Conservation (phyloP, 2,888 invertebrate genomes). For the Laothoe populi region DNA sequence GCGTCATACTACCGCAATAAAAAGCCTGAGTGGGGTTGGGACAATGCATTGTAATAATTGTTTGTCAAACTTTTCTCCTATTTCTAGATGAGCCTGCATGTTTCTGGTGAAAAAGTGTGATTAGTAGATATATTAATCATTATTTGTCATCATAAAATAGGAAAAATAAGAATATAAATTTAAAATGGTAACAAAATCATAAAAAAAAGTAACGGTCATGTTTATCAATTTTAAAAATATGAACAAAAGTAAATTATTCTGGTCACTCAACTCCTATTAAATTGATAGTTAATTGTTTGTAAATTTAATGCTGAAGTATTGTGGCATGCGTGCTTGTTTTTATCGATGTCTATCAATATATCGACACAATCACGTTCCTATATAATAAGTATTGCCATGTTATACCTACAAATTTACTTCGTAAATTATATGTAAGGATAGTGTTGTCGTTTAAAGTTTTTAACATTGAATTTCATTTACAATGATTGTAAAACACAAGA, state of each 20-base stretch:
- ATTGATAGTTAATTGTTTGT: constrained; percentile 56
- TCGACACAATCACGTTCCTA: constrained; percentile 14
- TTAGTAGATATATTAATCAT: constrained; percentile 34
- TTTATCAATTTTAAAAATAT: constrained; percentile 30
- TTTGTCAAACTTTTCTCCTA: not conserved
- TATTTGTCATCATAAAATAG: constrained; percentile 39
- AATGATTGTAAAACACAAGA: constrained; percentile 23
- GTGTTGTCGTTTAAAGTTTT: constrained; percentile 2
- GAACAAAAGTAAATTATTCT: constrained; percentile 66
- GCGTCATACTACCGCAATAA: too few relatives aligned
- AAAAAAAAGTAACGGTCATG: not conserved
- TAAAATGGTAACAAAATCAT: constrained; percentile 10
- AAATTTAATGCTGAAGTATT: constrained; percentile 45
- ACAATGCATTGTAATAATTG: not conserved
- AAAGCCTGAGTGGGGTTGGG: too few relatives aligned
- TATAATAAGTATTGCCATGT: constrained; percentile 13
- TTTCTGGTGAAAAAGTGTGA: constrained; percentile 30
- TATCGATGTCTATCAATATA: constrained; percentile 6
- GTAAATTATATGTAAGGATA: constrained; percentile 12
- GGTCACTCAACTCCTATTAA: constrained; percentile 74
- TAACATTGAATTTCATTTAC: constrained; percentile 2
- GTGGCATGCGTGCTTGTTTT: constrained; percentile 9
- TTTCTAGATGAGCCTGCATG: constrained; percentile 13
- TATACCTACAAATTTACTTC: constrained; percentile 3
- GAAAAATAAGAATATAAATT: constrained; percentile 36